Conservation (phyloP, 2,888 invertebrate genomes). For the Drymonia ruficornis region DNA sequence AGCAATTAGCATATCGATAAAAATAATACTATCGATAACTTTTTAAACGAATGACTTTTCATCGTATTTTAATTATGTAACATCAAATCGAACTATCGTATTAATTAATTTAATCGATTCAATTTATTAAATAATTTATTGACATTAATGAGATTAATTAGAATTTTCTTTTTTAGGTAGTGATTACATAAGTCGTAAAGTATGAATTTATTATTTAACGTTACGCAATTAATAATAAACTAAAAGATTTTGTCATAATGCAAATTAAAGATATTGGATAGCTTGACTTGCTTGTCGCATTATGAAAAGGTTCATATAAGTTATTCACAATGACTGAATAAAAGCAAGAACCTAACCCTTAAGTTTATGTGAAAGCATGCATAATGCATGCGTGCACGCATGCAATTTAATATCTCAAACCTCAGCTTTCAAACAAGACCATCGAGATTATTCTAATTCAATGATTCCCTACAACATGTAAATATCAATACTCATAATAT, state of each 20-base stretch:
- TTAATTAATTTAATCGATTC: background rate
- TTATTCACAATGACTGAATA: slow-evolving; percentile 39
- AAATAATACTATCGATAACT: slow-evolving; percentile 39
- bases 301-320: slow-evolving; percentile 38
- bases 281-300: slow-evolving; percentile 35
- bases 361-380: slow-evolving; percentile 42
- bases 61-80: background rate
- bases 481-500: slow-evolving; percentile 62
- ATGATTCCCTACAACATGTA: slow-evolving; percentile 52
- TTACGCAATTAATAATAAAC: slow-evolving; percentile 10
- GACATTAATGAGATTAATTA: background rate
- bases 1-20: slow-evolving; percentile 45
- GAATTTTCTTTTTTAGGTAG: no score
- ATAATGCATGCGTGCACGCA: slow-evolving; percentile 38
- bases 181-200: no score
- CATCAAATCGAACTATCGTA: background rate
- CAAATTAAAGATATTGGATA: slow-evolving; percentile 14
- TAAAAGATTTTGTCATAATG: background rate
- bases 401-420: slow-evolving; percentile 41
- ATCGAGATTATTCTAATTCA: slow-evolving; percentile 60
- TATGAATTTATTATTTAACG: slow-evolving; percentile 1
- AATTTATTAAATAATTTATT: background rate
- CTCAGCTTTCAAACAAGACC: slow-evolving; percentile 40
- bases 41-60: background rate
- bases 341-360: slow-evolving; percentile 27